These are phyloP conservation scores for Agrotis segetum DNA, from an alignment of 2,888 invertebrate genomes.

Conservation along the genomic window DNA sequence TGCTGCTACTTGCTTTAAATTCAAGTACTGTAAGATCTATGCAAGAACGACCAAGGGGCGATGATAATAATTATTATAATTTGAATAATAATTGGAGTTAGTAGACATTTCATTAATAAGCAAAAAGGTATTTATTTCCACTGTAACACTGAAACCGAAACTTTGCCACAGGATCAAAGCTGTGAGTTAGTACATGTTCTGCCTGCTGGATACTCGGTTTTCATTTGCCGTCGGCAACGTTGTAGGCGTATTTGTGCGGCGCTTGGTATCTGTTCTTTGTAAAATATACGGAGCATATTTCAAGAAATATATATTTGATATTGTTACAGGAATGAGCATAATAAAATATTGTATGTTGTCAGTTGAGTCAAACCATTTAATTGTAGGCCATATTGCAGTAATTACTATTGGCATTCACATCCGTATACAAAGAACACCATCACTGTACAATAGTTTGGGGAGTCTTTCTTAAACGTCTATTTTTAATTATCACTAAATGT, in stretches of 20 bases:
- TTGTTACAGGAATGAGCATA: background rate
- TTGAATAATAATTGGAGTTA: slow-evolving; percentile 16
- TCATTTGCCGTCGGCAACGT: slow-evolving; percentile 67
- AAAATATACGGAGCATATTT: slow-evolving; percentile 28
- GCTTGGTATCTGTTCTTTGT: slow-evolving; percentile 37
- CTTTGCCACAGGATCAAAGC: background rate
- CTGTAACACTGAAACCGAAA: background rate
- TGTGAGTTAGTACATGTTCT: slow-evolving; percentile 6
- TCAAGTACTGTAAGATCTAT: slow-evolving; percentile 45
- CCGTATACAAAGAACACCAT: background rate
- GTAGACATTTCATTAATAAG: slow-evolving; percentile 6
- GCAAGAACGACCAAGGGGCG: slow-evolving; percentile 19
- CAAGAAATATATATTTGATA: slow-evolving; percentile 3
- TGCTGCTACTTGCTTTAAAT: slow-evolving; percentile 76
- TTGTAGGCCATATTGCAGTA: background rate
- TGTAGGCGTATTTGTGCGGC: slow-evolving; percentile 73
- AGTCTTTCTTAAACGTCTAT: background rate
- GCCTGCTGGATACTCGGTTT: slow-evolving; percentile 27
- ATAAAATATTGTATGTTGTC: background rate
- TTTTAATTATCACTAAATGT: background rate
- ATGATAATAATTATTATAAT: slow-evolving; percentile 28
- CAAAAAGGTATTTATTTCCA: slow-evolving; percentile 3
- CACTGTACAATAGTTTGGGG: background rate
- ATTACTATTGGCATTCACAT: background rate
- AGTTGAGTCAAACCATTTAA: background rate